Base-by-base conservation (phyloP, 2,888 invertebrate species). In the Cybosia mesomella region DNA sequence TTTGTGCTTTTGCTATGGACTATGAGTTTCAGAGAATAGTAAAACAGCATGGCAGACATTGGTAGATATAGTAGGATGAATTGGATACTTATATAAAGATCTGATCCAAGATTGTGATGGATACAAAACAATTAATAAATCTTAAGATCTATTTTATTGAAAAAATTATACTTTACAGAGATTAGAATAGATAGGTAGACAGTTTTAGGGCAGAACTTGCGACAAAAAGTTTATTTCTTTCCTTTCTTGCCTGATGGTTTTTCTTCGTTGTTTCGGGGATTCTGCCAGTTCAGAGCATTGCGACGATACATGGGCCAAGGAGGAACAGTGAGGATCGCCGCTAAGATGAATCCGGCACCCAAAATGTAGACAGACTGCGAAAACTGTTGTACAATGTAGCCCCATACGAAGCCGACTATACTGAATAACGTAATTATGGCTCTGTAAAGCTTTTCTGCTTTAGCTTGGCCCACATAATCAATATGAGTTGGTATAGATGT, bases 221-320 rank as follows among this genome's bases (percentile, higher is more conserved):
- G 54, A 60, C 28, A 32, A 61, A 58, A 60, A 65, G 32, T 32
- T 59, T 64, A 75, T 79, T 95, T 95, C 83, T 96, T 96, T 71
- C 96, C 95, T 85, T 96, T 96, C 79, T 96, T 96, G 75, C 91
- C 88, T 34, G 95, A 84, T 65, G 87, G 85, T 85, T 92, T 92
- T 68, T 91, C 96, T 90, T 95, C 94, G 10, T 86, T 82, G 71
- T 74, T 94, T 76, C 83, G 91, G 60, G 97, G 96, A 87, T 98
- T 98, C 87, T 98, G 98, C 99, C 99, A 99, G 74, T 97, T 97
- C 8, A 99, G 93, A 2, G 98, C 97, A 86, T 98, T 98, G 74
- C 96, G 96, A 74, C 98, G 96, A 86, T 98, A 99, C 96, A 99
- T 97, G 0, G 99, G 98, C 99, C 99, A 99, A n/a, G 99, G 98